Evolutionary conservation across 2,113 vertebrate species (phyloP), one percentile per base, ranked within the genome.

Genomic region (Talpa occidentalis): DNA sequence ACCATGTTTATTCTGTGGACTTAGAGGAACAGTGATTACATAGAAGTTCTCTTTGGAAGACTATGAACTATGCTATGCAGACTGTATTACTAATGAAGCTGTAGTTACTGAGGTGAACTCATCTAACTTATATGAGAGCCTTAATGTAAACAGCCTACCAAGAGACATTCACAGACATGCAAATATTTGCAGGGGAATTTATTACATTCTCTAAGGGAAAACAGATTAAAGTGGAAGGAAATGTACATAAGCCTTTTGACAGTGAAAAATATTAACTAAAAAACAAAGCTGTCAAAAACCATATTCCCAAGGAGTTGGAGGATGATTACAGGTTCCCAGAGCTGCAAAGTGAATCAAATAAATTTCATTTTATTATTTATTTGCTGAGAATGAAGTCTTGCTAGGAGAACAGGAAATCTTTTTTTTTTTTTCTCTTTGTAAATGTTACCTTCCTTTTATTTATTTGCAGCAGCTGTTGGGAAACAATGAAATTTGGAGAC

Each of bases 181-280:
- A 97, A 96, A 94, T 97, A 94, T 93, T 97, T 96, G 67, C 77
- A 30, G 4, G 66, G 47, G 56, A 74, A 97, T 96, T 96, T 90
- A 85, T 93, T 96, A 87, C 70, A 84, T 82, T 91, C 72, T 90
- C 83, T 84, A 70, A 73, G 76, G 90, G 30, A 90, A 94, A 94
- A 94, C 44, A 93, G 83, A 94, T 94, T 95, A 97, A 95, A 95
- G 74, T 93, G 52, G 80, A 94, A 11, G 44, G 66, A 95, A 96
- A 97, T 78, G n/a, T 73, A 42, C 78, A 91, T 62, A 91, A 94
- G 69, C 5, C 72, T 95, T 95, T 93, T 73, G 85, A 93, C 5
- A 67, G 67, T 77, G 59, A 96, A 94, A 96, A 81, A 92, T 94
- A 90, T 93, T 93, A 96, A 94, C 49, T 54, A 52, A 96, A 88